Conservation (phyloP, 2,113 vertebrate species). For the Marcusenius ussheri region DNA sequence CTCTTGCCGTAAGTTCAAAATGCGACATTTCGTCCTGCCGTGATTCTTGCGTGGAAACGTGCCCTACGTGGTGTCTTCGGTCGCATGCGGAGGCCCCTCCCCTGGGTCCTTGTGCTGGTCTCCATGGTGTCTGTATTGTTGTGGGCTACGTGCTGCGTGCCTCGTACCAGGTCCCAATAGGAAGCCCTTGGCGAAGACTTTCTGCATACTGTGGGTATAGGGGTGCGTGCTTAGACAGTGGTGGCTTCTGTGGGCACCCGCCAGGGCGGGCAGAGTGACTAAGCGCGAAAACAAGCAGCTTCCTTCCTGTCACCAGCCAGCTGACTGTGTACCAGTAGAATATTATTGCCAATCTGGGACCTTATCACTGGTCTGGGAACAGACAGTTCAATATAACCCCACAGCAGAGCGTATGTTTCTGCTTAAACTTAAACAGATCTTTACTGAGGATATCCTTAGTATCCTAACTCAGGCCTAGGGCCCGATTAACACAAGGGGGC, state of each 20-base stretch:
- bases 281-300: neutral
- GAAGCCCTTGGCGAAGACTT: neutral
- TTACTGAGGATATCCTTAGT: neutral
- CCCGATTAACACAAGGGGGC: neutral
- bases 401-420: neutral
- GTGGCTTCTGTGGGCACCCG: neutral
- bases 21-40: neutral
- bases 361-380: neutral
- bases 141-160: neutral
- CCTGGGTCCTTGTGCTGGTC: neutral
- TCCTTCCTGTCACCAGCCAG: neutral
- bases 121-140: neutral
- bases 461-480: neutral
- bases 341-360: neutral
- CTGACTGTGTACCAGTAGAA: neutral
- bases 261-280: neutral
- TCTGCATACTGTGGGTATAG: neutral
- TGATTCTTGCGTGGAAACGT: neutral
- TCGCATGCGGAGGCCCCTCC: neutral
- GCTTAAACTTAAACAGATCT: neutral
- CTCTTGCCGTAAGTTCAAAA: slow-evolving; percentile 95
- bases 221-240: neutral
- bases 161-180: neutral
- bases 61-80: neutral
- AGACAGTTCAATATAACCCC: neutral